Evolutionary conservation across 2,113 vertebrate species (phyloP), one percentile per base, ranked within the genome.

Genomic region (Rhinopomastus cyanomelas): DNA sequence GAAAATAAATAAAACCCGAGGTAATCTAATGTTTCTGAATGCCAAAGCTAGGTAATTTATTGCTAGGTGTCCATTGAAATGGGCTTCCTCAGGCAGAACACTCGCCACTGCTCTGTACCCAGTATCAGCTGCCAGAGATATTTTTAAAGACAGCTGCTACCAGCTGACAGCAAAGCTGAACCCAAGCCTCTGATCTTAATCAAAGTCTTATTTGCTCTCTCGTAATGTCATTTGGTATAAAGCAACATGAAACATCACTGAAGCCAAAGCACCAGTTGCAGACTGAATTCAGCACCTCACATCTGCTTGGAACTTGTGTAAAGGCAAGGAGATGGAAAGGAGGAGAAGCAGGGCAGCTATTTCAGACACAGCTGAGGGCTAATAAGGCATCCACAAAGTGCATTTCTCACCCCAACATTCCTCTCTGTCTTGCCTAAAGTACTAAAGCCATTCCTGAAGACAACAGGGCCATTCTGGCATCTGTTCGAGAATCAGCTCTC

Each of bases 211-310:
- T 0, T 21, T 16, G 16, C 44, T 51, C 72, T 55, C 52, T 71
- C 61, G 44, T 73, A 26, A 44, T 0, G 4, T 37, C 0, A 0
- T 16, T 18, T 42, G 81, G 36, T 48, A 76, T 13, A 85, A 52
- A 82, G 56, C 42, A 80, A 90, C n/a, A 49, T 3, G 34, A 85
- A 69, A 90, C 81, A 66, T 7, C 0, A 66, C 39, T 51, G 27
- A 42, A 72, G 20, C 8, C n/a, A 69, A 81, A 82, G 46, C 18
- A 48, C 16, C 30, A 52, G 17, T 23, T 68, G 32, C 5, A 5
- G 36, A 53, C 16, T 1, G 2, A 23, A 11, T 51, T 81, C 80
- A 78, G 69, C 61, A 56, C 29, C 86, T 74, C 42, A 39, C 42
- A 78, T 49, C 25, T 9, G 2, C 48, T 32, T 49, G 19, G 44